Conservation (phyloP, 1,140 invertebrate genomes). For the Drosophila santomea region DNA sequence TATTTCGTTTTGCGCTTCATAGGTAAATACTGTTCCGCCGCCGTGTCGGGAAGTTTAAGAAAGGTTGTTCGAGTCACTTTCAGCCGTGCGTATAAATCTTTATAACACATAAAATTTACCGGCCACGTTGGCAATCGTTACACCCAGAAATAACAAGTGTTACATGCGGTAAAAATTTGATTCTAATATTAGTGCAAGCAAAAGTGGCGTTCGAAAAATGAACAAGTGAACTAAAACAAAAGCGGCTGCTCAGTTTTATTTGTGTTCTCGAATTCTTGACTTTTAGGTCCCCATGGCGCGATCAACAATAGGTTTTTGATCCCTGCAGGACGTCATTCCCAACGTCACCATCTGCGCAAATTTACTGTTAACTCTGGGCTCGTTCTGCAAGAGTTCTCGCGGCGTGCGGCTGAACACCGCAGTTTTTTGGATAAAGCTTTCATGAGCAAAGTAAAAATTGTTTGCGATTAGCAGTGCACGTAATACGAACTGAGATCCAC, state of each 20-base stretch:
- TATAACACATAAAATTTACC: not conserved
- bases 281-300: not conserved
- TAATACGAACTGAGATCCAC: not conserved
- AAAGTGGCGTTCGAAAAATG: slow-evolving; percentile 29
- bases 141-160: not conserved
- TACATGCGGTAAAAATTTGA: not conserved
- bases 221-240: slow-evolving; percentile 66
- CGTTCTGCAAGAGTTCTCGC: slow-evolving; percentile 14
- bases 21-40: slow-evolving; percentile 30
- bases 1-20: slow-evolving; percentile 31
- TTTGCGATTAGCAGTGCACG: not conserved
- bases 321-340: not conserved
- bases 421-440: not conserved
- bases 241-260: slow-evolving; percentile 43
- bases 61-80: too few species aligned
- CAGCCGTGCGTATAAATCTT: not conserved
- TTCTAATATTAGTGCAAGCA: slow-evolving; percentile 1
- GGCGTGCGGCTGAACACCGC: slow-evolving; percentile 9
- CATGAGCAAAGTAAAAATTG: not conserved
- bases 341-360: slow-evolving; percentile 40
- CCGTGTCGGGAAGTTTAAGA: slow-evolving; percentile 11
- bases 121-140: not conserved
- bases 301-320: slow-evolving; percentile 13
- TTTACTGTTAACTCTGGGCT: slow-evolving; percentile 11
- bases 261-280: not conserved